Base-by-base conservation (phyloP, 2,797 vertebrate species). In the Falco cherrug region DNA sequence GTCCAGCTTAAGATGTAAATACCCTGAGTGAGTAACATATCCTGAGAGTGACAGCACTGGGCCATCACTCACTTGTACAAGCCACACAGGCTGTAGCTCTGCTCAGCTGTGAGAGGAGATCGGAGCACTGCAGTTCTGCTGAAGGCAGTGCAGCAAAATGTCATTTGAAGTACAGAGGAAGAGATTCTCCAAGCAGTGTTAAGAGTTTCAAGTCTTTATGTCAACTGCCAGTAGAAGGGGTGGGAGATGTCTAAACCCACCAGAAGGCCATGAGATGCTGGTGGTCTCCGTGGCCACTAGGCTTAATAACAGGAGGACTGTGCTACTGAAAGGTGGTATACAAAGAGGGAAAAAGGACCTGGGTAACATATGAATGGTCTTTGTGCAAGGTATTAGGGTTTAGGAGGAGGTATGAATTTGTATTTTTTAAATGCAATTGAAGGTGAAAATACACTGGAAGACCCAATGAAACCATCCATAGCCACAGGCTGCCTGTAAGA, bases 31-130 rank as follows among this genome's bases (percentile, higher is more conserved):
- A 95, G 87, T 54, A 70, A 95, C 91, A 64, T 33, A 75, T 94
- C 90, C 77, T 71, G 0, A 4, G 60, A 68, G 82, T 87, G 92
- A 87, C 79, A 92, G 84, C 78, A 12, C 81, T 54, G 83, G 50
- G 85, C 90, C 90, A 90, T 96, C 94, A 69, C 53, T 96, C 94
- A 84, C 86, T 92, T 73, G 74, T 57, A 70, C 75, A 90, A 92
- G 87, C 92, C 84, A 87, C 84, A 63, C 35, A 13, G 35, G 63
- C 93, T n/a, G n/a, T 11, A 67, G 67, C 35, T 47, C 29, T 29
- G 81, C 45, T 13, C 4, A 29, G 71, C 92, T 71, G 87, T 39
- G 54, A 24, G 92, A 56, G 68, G 70, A 71, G 56, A 33, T 9
- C 51, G 90, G n/a, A 41, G 56, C 50, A 48, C 83, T 54, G 51